Evolutionary conservation across 2,797 vertebrate genomes (phyloP), one percentile per base, ranked within the genome.

Genomic region (Synaphobranchus kaupii): DNA sequence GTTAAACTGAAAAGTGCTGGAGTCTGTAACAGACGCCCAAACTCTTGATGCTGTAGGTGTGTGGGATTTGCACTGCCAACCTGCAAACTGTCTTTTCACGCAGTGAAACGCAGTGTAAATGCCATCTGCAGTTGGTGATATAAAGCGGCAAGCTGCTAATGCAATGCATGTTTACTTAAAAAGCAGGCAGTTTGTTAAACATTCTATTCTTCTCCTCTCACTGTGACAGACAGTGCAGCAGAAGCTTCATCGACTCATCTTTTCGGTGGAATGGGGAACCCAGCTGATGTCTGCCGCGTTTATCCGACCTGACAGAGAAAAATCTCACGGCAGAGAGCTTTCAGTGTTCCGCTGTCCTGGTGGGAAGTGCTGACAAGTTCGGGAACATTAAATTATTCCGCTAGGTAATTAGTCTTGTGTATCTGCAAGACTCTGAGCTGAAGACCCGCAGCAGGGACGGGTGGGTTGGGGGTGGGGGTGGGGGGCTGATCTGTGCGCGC

Each of bases 351-450:
- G 39, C 73, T 13, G 34, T 78, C 73, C 73, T 78, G 73, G 76
- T 48, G 76, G 44, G 44, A 48, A 48, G 76, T 8, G 44, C 76
- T 31, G 44, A 80, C 76, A 80, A 80, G 44, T 80, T 80, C 44
- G 20, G 44, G 76, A 80, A 80, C 76, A 80, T 80, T 80, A 80
- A 80, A 80, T 80, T 80, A 80, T 80, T 80, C 76, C 76, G 76
- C 76, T 25, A 80, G 44, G 76, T 80, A 80, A 80, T 80, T 80
- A 80, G 76, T 80, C 76, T 80, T n/a, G 47, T 25, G 76, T 80
- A 48, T 80, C 76, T 25, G 44, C n/a, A 66, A 76, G 28, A 71
- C 31, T 39, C 71, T 76, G 73, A 47, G 47, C 44, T 50, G 39
- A 50, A n/a, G 47, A 80, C 47, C 76, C 76, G 8, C 44, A 47